Evolutionary conservation across 2,113 vertebrate genomes (phyloP).

Genomic region (Pipra filicauda): DNA sequence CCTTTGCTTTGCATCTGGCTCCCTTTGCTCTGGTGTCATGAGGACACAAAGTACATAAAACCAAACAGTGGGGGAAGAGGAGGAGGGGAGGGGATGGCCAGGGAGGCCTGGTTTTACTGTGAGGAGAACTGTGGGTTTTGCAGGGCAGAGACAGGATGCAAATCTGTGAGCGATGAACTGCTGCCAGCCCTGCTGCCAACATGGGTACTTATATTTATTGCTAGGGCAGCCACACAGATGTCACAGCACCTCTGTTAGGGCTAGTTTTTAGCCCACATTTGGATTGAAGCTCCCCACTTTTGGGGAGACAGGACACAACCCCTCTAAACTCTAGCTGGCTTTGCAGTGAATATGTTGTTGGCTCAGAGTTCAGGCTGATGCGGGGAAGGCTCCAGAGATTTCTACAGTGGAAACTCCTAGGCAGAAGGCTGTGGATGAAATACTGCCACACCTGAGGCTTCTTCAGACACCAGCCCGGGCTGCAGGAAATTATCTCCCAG

Average conservation of each 20-base stretch:
- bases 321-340: neutral
- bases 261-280: neutral
- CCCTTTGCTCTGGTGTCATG: neutral
- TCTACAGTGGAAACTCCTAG: neutral
- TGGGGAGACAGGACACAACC: neutral
- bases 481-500: neutral
- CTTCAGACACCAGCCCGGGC: neutral
- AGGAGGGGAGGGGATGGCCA: rapidly evolving
- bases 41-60: neutral
- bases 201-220: neutral
- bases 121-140: neutral
- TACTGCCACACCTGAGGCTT: neutral
- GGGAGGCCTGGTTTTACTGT: neutral
- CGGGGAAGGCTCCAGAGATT: neutral
- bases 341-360: neutral
- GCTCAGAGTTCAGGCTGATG: neutral
- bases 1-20: neutral
- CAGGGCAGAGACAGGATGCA: neutral
- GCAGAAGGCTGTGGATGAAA: neutral
- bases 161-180: neutral
- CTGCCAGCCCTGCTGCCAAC: neutral
- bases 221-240: neutral
- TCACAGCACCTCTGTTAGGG: neutral
- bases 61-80: rapidly evolving
- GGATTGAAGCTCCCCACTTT: neutral